A percentile compares a stretch with the other conserved stretches of the same genome.
Evolutionary conservation across 2,888 invertebrate species (phyloP).

Genomic region (Drosophila monieri): DNA sequence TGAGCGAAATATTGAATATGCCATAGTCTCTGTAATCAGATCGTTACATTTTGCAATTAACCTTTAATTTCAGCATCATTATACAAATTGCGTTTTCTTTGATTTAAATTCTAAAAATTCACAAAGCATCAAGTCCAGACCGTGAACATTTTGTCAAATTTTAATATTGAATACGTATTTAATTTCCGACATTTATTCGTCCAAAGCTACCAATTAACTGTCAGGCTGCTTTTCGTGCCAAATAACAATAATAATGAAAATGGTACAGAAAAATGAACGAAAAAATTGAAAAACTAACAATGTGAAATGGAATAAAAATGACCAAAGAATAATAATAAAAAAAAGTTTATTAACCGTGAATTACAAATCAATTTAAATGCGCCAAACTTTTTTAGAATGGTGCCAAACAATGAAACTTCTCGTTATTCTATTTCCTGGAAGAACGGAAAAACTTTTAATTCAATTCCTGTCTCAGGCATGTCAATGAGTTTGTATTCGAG

Average conservation of each 20-base stretch:
- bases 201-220: conserved; percentile 47
- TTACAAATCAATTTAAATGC: conserved; percentile 77
- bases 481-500: conserved; percentile 56
- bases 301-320: conserved; percentile 54
- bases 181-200: conserved; percentile 45
- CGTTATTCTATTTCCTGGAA: conserved; percentile 45
- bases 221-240: conserved; percentile 62
- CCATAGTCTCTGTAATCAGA: conserved; percentile 5
- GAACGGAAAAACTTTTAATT: conserved; percentile 67
- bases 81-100: conserved; percentile 33
- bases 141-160: conserved; percentile 47
- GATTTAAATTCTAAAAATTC: conserved; percentile 32
- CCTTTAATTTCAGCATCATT: conserved; percentile 21
- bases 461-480: conserved; percentile 74
- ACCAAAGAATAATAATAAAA: conserved; percentile 8
- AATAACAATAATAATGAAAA: conserved; percentile 63
- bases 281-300: conserved; percentile 38
- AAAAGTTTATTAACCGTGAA: conserved; percentile 68
- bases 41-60: conserved; percentile 9
- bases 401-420: conserved; percentile 43
- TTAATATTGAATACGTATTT: conserved; percentile 60
- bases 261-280: conserved; percentile 11
- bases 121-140: conserved; percentile 20
- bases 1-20: conserved; percentile 16
- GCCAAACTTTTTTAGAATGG: conserved; percentile 35